These are phyloP conservation scores for Lapara coniferarum DNA, from an alignment of 2,888 invertebrate genomes.

Conservation along the genomic window DNA sequence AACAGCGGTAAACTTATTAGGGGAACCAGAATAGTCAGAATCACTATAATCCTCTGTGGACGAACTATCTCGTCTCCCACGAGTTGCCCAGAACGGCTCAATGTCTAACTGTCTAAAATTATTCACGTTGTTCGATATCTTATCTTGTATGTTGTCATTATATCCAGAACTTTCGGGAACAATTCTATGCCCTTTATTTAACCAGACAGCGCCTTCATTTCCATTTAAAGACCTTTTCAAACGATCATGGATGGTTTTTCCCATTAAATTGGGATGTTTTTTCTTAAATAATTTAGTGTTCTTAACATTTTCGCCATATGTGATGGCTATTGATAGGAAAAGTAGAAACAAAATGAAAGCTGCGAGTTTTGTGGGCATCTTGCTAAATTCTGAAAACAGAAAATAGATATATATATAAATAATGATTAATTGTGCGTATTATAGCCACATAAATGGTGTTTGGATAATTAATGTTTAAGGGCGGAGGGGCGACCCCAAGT, in stretches of 20 bases:
- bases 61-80: constrained; percentile 63
- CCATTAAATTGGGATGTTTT: constrained; percentile 47
- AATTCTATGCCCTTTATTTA: constrained; percentile 56
- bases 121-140: background rate
- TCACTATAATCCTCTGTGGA: constrained; percentile 50
- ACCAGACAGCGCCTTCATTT: constrained; percentile 59
- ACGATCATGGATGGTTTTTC: constrained; percentile 51
- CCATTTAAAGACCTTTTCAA: constrained; percentile 60
- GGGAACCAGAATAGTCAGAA: background rate
- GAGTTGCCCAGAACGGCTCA: constrained; percentile 69
- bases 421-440: too few relatives aligned
- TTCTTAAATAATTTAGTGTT: constrained; percentile 56
- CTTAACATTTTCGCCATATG: constrained; percentile 56
- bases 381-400: constrained; percentile 57
- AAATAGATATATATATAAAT: constrained; percentile 9
- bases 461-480: too few relatives aligned
- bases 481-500: too few relatives aligned
- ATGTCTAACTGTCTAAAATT: constrained; percentile 23
- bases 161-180: constrained; percentile 36
- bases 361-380: constrained; percentile 60
- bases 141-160: constrained; percentile 7
- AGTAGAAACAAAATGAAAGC: constrained; percentile 54
- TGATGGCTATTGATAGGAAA: constrained; percentile 57
- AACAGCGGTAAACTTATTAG: background rate
- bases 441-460: too few relatives aligned